A percentile compares a stretch with the other conserved stretches of the same genome.
Evolutionary conservation across 2,797 vertebrate species (phyloP).

Genomic region (Crocidura indochinensis): DNA sequence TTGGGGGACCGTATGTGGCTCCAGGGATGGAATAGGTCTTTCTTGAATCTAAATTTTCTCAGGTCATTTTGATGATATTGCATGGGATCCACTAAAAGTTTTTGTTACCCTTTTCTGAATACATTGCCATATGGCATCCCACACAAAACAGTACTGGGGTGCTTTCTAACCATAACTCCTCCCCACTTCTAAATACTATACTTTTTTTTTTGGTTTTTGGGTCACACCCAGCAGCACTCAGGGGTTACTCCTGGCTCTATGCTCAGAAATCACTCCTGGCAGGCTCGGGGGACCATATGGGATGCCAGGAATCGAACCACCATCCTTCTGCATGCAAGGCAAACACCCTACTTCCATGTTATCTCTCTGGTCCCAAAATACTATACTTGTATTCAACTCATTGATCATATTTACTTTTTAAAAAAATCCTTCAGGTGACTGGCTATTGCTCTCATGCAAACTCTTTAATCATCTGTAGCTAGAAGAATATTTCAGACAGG

Average conservation of each 20-base stretch:
- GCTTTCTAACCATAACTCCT: background rate
- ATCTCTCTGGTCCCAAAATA: too few species aligned
- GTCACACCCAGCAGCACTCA: too few species aligned
- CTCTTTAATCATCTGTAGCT: background rate
- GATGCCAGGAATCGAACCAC: too few species aligned
- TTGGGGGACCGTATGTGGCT: too few species aligned
- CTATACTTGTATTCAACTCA: background rate
- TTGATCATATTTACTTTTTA: background rate
- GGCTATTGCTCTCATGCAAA: background rate
- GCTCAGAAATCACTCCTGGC: too few species aligned
- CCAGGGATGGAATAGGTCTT: background rate
- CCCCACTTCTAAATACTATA: background rate
- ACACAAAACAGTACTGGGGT: background rate
- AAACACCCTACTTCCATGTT: too few species aligned
- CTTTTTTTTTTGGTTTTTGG: background rate
- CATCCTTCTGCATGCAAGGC: too few species aligned
- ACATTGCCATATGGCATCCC: background rate
- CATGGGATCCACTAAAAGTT: too few species aligned
- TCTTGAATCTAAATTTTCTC: constrained; percentile 13
- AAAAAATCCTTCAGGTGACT: constrained; percentile 23
- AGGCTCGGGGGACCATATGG: too few species aligned
- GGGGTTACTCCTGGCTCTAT: too few species aligned
- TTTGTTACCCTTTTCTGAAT: background rate
- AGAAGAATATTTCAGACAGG: background rate
- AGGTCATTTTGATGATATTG: background rate